Conservation (phyloP, 1,140 invertebrate species). For the Pollicipes pollicipes region DNA sequence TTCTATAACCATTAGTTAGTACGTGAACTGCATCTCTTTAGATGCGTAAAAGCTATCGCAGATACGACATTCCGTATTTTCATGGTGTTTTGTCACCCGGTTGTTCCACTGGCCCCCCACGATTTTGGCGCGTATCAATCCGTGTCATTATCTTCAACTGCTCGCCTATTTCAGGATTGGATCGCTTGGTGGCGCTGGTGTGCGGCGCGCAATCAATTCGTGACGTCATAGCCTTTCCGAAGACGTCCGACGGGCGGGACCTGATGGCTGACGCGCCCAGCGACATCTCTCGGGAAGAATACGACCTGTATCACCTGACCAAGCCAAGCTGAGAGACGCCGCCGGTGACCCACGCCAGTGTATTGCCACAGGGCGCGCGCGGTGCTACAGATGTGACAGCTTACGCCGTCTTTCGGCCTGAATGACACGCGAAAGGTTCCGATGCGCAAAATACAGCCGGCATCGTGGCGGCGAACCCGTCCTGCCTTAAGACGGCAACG, state of each 20-base stretch:
- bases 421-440: background rate
- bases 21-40: constrained; percentile 18
- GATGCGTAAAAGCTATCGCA: constrained; percentile 13
- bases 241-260: constrained; percentile 73
- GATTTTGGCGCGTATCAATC: no score
- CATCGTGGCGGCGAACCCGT: no score
- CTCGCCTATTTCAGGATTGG: constrained; percentile 60
- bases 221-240: constrained; percentile 97
- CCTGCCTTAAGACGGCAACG: no score
- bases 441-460: no score
- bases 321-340: background rate
- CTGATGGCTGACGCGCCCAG: constrained; percentile 63
- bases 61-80: background rate
- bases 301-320: background rate
- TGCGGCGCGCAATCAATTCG: constrained; percentile 59
- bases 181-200: constrained; percentile 64
- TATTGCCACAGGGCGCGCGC: background rate
- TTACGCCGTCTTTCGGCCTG: no score
- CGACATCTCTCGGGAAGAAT: background rate
- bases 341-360: background rate
- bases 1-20: background rate
- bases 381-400: background rate
- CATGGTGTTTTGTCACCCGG: constrained; percentile 4
- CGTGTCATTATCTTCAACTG: no score
- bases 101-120: background rate